Conservation (phyloP, 2,113 vertebrate genomes). For the Nasalis larvatus region DNA sequence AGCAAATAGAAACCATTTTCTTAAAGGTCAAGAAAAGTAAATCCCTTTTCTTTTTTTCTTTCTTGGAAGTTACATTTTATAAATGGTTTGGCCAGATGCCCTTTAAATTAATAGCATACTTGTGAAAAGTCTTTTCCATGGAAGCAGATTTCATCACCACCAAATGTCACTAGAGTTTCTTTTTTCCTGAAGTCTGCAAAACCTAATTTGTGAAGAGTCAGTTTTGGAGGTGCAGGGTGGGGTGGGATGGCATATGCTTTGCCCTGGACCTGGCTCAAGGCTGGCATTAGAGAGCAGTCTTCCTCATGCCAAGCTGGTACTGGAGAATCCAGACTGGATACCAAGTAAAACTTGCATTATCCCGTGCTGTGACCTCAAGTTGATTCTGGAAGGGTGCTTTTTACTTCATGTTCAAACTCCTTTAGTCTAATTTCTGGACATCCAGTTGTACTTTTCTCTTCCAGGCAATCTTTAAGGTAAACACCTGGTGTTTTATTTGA, state of each 20-base stretch:
- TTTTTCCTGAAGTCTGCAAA: constrained; percentile 29
- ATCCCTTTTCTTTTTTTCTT: neutral
- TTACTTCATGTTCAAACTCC: neutral
- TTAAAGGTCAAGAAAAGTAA: constrained; percentile 42
- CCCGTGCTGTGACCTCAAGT: neutral
- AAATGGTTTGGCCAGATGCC: constrained; percentile 26
- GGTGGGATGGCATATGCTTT: neutral
- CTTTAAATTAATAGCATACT: constrained; percentile 39
- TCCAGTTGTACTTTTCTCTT: constrained; percentile 64
- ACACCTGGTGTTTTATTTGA: constrained; percentile 77
- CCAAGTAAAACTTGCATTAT: neutral
- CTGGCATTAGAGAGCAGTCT: neutral
- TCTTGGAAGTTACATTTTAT: neutral
- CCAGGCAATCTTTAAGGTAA: constrained; percentile 71
- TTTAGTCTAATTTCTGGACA: constrained; percentile 43
- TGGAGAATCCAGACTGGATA: neutral
- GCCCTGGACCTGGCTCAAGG: neutral
- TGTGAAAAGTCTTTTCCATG: constrained; percentile 35
- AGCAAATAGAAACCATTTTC: constrained; percentile 50
- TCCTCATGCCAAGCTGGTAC: neutral
- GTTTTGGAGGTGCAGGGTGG: neutral
- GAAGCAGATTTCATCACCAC: constrained; percentile 23
- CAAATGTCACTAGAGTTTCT: neutral
- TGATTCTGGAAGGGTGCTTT: neutral
- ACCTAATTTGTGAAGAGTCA: neutral